Conservation (phyloP, 2,113 vertebrate species). For the Sorex fumeus region DNA sequence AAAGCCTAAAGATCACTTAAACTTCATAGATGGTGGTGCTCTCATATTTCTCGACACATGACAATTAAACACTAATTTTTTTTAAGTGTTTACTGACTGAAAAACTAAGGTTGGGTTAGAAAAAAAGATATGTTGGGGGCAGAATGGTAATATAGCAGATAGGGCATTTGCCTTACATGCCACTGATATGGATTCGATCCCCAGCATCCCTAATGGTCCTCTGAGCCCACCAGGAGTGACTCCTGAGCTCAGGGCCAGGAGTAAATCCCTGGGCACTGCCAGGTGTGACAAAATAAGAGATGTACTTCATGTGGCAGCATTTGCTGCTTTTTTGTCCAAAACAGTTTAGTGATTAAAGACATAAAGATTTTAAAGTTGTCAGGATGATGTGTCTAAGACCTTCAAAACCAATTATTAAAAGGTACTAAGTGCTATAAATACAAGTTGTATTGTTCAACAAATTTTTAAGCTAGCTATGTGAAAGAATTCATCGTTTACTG, state of each 20-base stretch:
- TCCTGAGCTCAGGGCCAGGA: too few relatives aligned
- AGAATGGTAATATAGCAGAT: too few relatives aligned
- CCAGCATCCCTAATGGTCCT: too few relatives aligned
- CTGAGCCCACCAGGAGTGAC: too few relatives aligned
- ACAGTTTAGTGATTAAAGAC: not conserved
- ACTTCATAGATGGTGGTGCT: conserved; percentile 75
- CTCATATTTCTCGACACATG: conserved; percentile 56
- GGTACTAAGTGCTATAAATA: conserved; percentile 26
- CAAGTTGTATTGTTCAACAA: conserved; percentile 20
- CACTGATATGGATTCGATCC: too few relatives aligned
- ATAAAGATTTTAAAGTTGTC: conserved; percentile 48
- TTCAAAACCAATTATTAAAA: conserved; percentile 38
- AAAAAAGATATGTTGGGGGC: not conserved
- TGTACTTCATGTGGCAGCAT: not conserved
- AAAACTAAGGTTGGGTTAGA: conserved; percentile 42
- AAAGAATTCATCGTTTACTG: conserved; percentile 14
- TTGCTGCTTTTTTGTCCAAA: conserved; percentile 18
- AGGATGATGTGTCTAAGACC: conserved; percentile 10
- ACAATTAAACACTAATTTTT: conserved; percentile 62
- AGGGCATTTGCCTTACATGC: too few relatives aligned
- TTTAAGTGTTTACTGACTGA: not conserved
- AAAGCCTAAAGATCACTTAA: conserved; percentile 76
- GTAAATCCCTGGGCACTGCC: too few relatives aligned
- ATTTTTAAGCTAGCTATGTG: conserved; percentile 35
- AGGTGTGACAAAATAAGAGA: too few relatives aligned